phyloP scores from a whole-genome alignment of 1,140 invertebrate genomes.

The Parasteatoda tepidariorum region DNA sequence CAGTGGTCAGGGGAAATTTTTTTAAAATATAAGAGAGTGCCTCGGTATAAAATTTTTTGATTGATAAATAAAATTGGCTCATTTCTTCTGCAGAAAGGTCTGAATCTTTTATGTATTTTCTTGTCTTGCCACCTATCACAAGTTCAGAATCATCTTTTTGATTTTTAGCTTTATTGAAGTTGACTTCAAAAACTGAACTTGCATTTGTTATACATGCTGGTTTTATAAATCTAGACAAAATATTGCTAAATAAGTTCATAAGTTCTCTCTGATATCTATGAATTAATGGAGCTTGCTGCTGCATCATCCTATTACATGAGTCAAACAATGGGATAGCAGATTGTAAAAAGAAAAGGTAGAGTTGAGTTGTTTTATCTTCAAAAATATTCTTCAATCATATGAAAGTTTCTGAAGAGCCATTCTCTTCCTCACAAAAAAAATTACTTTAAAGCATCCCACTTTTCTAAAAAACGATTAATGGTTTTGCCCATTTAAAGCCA shows the following conservation, averaged over 20 bases:
- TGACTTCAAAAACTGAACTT: too few relatives aligned
- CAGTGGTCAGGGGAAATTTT: background rate
- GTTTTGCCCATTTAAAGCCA: background rate
- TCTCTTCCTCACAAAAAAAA: constrained; percentile 21
- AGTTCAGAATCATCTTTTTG: background rate
- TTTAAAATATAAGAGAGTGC: background rate
- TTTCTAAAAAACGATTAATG: background rate
- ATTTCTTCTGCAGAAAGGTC: background rate
- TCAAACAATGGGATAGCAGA: too few relatives aligned
- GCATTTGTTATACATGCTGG: too few relatives aligned
- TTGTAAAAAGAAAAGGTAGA: constrained; percentile 5
- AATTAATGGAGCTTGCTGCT: background rate
- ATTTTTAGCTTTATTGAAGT: too few relatives aligned
- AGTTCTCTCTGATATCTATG: background rate
- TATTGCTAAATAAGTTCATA: background rate
- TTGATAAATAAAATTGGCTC: background rate
- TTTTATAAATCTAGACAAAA: constrained; percentile 11
- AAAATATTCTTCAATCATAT: background rate
- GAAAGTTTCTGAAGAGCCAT: background rate
- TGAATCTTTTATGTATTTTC: background rate
- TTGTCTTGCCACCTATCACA: background rate
- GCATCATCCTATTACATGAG: background rate
- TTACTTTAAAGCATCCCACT: constrained; percentile 1
- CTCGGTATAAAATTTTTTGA: background rate
- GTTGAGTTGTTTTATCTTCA: background rate